Percentiles rank a stretch among this genome's conserved stretches.
Evolutionary conservation across 2,888 invertebrate species (phyloP).

Genomic region (Petrophora chlorosata): DNA sequence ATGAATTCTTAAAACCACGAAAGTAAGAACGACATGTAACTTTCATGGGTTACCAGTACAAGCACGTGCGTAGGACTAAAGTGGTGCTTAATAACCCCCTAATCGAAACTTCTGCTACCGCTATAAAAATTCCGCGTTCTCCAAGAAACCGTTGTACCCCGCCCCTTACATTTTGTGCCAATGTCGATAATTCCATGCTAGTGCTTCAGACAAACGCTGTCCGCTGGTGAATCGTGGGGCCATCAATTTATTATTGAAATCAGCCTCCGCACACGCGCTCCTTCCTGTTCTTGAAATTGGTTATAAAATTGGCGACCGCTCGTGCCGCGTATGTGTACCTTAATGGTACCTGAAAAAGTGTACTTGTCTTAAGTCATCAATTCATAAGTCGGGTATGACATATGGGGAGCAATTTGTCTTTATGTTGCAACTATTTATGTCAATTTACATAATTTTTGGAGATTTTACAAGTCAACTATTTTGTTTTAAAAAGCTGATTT

Average conservation of each 20-base stretch:
- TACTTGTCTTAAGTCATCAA: slow-evolving; percentile 68
- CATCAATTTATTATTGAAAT: slow-evolving; percentile 82
- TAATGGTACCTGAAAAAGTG: slow-evolving; percentile 70
- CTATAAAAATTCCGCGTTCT: slow-evolving; percentile 66
- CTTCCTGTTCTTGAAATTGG: slow-evolving; percentile 75
- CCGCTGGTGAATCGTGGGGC: slow-evolving; percentile 63
- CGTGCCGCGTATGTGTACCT: slow-evolving; percentile 63
- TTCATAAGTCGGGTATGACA: slow-evolving; percentile 56
- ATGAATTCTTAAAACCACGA: slow-evolving; percentile 38
- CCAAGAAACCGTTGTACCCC: slow-evolving; percentile 69
- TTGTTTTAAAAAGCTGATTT: no score
- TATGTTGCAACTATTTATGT: slow-evolving; percentile 1
- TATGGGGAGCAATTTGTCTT: slow-evolving; percentile 49
- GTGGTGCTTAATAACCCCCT: slow-evolving; percentile 65
- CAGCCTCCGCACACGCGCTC: slow-evolving; percentile 68
- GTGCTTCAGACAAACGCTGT: slow-evolving; percentile 62
- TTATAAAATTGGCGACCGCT: slow-evolving; percentile 77
- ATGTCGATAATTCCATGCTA: slow-evolving; percentile 76
- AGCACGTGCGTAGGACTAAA: slow-evolving; percentile 40
- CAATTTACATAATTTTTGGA: neutral
- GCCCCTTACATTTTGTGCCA: slow-evolving; percentile 68
- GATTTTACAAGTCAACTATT: no score
- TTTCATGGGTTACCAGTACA: slow-evolving; percentile 11
- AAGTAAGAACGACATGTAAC: slow-evolving; percentile 39
- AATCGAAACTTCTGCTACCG: slow-evolving; percentile 67